phyloP scores from a whole-genome alignment of 2,888 invertebrate species.

The Idaea dimidiata region DNA sequence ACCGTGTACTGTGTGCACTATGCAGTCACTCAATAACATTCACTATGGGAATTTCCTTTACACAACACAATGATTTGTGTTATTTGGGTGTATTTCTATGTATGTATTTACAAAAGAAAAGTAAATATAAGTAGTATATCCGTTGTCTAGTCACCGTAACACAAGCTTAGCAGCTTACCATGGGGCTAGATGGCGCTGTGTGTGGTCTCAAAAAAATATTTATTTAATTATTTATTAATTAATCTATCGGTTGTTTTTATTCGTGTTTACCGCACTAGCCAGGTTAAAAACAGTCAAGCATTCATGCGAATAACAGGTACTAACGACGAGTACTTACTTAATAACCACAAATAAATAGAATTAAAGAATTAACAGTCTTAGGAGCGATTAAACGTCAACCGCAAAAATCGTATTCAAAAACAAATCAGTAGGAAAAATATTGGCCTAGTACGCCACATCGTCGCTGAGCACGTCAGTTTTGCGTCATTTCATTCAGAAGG shows the following conservation, averaged over 20 bases:
- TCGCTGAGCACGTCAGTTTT: neutral
- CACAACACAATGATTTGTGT: conserved; percentile 13
- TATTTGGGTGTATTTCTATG: no score
- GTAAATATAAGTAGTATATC: no score
- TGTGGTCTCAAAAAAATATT: no score
- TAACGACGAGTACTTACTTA: neutral
- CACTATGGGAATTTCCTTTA: conserved; percentile 41
- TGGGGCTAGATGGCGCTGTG: no score
- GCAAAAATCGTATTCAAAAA: neutral
- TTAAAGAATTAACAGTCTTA: neutral
- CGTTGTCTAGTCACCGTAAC: no score
- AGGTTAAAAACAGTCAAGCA: neutral
- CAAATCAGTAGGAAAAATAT: neutral
- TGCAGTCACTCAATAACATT: neutral
- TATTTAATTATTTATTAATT: no score
- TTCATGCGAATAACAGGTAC: neutral
- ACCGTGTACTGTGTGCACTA: conserved; percentile 6
- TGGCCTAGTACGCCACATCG: neutral
- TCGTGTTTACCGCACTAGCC: neutral
- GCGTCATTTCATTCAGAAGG: conserved; percentile 28
- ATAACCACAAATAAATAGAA: neutral
- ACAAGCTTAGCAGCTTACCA: no score
- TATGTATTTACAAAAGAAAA: no score
- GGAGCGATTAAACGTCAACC: neutral
- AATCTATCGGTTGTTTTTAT: no score